phyloP scores from a whole-genome alignment of 2,113 vertebrate genomes.

The Leuciscus idus region DNA sequence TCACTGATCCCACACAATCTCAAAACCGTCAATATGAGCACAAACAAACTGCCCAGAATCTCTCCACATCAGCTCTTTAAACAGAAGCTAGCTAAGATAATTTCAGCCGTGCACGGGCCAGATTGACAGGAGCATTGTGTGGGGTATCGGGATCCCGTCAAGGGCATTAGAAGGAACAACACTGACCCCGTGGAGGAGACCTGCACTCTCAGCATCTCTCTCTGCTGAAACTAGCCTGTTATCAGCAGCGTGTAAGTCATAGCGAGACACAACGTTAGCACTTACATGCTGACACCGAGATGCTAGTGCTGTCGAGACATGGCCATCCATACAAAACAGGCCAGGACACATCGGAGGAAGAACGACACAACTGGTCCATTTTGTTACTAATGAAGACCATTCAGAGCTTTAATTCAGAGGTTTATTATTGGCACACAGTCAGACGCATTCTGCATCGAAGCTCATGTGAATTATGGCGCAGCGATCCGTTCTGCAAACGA shows the following conservation, averaged over 20 bases:
- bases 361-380: background rate
- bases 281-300: constrained; percentile 1
- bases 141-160: constrained; percentile 18
- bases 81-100: background rate
- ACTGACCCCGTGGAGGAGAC: background rate
- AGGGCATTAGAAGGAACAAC: constrained; percentile 19
- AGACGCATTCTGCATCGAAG: background rate
- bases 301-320: background rate
- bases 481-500: background rate
- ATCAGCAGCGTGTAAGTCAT: background rate
- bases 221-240: constrained; percentile 15
- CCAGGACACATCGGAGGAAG: background rate
- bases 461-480: background rate
- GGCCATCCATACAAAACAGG: constrained; percentile 6
- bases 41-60: background rate
- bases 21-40: background rate
- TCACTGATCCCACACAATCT: background rate
- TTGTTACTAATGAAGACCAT: background rate
- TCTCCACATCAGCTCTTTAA: constrained; percentile 19
- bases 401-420: background rate
- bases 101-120: background rate
- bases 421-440: background rate
- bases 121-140: constrained; percentile 14
- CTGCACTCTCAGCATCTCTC: constrained; percentile 26
- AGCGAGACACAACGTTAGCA: background rate